Base-by-base conservation (phyloP, 2,888 invertebrate species). In the Meliscaeva auricollis region DNA sequence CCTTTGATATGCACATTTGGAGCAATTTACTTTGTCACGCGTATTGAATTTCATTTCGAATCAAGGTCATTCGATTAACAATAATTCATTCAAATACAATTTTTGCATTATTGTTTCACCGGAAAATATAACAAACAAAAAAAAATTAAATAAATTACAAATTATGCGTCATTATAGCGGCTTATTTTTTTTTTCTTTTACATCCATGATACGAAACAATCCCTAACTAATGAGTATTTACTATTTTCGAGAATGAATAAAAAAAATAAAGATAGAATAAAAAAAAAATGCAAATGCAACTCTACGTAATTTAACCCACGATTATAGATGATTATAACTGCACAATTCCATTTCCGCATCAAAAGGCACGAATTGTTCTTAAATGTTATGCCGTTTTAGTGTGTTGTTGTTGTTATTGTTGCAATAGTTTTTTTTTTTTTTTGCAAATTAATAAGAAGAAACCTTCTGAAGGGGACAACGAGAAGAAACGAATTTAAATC, bases 311-410 rank as follows among this genome's bases (percentile, higher is more conserved):
- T 85, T 70, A 80, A 72, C 84, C 80, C 84, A 80, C 80, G 84
- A 80, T 77, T 82, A 75, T 84, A 75, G 52, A 66, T 56, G 79
- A 84, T 75, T 80, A 72, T 80, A 75, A 66, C 80, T 75, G 80
- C 58, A 76, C 80, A 85, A 69, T 48, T 85, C 60, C 62, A 85
- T 85, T 85, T 85, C 84, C 84, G 84, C 84, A 80, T 85, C 80
- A 69, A 73, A 76, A 80, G 70, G 76, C 84, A 85, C 60, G 80
- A 80, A 85, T 80, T 80, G 80, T 80, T 85, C 72, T 80, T 75
- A 54, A 68, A 52, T 73, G 52, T 62, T 77, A 69, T 75, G 75
- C 60, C 38, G 50, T 54, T 74, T 35, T 64, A n/a, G n/a, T 56
- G 2, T 32, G 13, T 60, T 22, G 13, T 13, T 56, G 8, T 22